These are phyloP conservation scores for Ethmia dodecea DNA, from an alignment of 2,888 invertebrate genomes.

Conservation along the genomic window DNA sequence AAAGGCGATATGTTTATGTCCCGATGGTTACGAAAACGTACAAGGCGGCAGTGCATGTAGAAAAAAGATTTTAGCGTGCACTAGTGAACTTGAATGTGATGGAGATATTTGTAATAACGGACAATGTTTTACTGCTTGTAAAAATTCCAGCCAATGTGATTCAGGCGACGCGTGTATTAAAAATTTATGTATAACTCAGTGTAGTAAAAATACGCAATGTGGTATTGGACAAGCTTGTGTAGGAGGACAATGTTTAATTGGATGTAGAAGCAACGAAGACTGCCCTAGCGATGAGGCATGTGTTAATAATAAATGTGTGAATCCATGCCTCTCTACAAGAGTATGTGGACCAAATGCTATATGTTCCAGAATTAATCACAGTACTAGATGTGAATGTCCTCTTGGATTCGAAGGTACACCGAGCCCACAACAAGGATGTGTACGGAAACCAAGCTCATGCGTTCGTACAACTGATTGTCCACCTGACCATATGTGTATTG, in stretches of 20 bases:
- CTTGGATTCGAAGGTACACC: slow-evolving; percentile 92
- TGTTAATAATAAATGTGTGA: slow-evolving; percentile 88
- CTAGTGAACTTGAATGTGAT: slow-evolving; percentile 85
- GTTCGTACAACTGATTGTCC: slow-evolving; percentile 84
- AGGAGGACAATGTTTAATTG: slow-evolving; percentile 86
- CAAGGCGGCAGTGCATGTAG: slow-evolving; percentile 80
- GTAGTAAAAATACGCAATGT: slow-evolving; percentile 89
- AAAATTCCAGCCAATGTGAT: slow-evolving; percentile 86
- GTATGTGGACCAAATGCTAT: slow-evolving; percentile 91
- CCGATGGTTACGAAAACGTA: slow-evolving; percentile 85
- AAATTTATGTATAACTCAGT: slow-evolving; percentile 88
- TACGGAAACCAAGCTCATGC: slow-evolving; percentile 87
- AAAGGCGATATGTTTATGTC: slow-evolving; percentile 88
- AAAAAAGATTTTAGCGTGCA: slow-evolving; percentile 81
- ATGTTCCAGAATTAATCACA: slow-evolving; percentile 86
- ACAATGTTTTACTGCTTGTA: slow-evolving; percentile 90
- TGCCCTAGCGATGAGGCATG: slow-evolving; percentile 88
- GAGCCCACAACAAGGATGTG: slow-evolving; percentile 92
- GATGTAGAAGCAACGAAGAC: slow-evolving; percentile 90
- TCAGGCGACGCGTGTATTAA: slow-evolving; percentile 86
- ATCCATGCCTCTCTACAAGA: slow-evolving; percentile 87
- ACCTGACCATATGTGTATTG: slow-evolving; percentile 85
- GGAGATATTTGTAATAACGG: slow-evolving; percentile 88
- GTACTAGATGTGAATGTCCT: slow-evolving; percentile 88
- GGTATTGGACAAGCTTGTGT: slow-evolving; percentile 88